phyloP scores from a whole-genome alignment of 2,888 invertebrate species.

The Dichetophora obliterata region DNA sequence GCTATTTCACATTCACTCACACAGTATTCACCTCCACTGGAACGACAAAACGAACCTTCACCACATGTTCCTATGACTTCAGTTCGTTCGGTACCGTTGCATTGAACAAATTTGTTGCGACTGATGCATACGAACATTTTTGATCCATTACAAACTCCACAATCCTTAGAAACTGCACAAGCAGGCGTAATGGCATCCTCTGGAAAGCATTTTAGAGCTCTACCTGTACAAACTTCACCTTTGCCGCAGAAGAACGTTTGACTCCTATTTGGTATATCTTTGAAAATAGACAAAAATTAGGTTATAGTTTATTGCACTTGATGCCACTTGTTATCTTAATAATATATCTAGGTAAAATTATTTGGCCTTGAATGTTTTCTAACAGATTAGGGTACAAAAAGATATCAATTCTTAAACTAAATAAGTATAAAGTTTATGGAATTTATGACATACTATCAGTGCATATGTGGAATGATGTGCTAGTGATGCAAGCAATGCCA shows the following conservation, averaged over 20 bases:
- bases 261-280: background rate
- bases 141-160: conserved; percentile 50
- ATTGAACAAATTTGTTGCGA: conserved; percentile 53
- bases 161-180: conserved; percentile 47
- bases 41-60: conserved; percentile 48
- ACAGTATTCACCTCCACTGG: conserved; percentile 48
- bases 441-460: background rate
- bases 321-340: background rate
- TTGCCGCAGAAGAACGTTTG: conserved; percentile 46
- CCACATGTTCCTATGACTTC: conserved; percentile 49
- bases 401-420: too few species aligned
- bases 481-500: conserved; percentile 54
- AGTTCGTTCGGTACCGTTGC: conserved; percentile 43
- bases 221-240: conserved; percentile 52
- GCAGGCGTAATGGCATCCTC: conserved; percentile 3
- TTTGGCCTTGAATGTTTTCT: too few species aligned
- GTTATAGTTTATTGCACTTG: background rate
- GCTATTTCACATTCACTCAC: conserved; percentile 50
- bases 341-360: background rate
- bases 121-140: conserved; percentile 58
- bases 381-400: too few species aligned
- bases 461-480: conserved; percentile 57
- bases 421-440: background rate
- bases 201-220: conserved; percentile 32
- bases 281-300: background rate